phyloP scores from a whole-genome alignment of 2,113 vertebrate species.

The Perognathus longimembris region DNA sequence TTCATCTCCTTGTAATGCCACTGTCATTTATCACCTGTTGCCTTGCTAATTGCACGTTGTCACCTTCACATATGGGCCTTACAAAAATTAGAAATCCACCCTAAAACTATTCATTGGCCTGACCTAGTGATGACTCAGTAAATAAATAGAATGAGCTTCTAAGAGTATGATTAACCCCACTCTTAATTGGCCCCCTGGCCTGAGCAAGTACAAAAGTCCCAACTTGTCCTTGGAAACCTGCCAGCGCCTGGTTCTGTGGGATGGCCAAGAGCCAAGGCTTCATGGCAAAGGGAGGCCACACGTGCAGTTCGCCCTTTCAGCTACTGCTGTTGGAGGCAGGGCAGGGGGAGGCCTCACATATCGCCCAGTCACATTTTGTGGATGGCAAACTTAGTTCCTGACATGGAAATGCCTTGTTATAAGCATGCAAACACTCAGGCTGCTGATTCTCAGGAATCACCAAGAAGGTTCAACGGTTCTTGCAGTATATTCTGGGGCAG shows the following conservation, averaged over 20 bases:
- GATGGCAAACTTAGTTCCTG: slow-evolving; percentile 6
- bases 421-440: not conserved
- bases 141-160: slow-evolving; percentile 45
- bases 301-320: not conserved
- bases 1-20: slow-evolving; percentile 32
- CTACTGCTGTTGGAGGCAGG: not conserved
- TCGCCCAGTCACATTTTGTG: not conserved
- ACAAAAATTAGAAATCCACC: slow-evolving; percentile 55
- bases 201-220: slow-evolving; percentile 47
- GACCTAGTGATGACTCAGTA: slow-evolving; percentile 65
- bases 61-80: slow-evolving; percentile 36
- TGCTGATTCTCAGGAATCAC: not conserved
- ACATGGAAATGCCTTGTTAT: not conserved
- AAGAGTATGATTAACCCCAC: slow-evolving; percentile 52
- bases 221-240: slow-evolving; percentile 43
- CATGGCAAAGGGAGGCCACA: not conserved
- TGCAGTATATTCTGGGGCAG: not conserved
- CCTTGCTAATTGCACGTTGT: slow-evolving; percentile 62
- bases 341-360: not conserved
- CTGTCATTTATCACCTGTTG: slow-evolving; percentile 36
- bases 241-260: not conserved
- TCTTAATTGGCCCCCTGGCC: slow-evolving; percentile 54
- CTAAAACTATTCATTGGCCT: slow-evolving; percentile 63
- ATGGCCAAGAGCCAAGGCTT: slow-evolving; percentile 11
- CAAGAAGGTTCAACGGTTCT: not conserved